A percentile compares a stretch with the other conserved stretches of the same genome.
phyloP scores from a whole-genome alignment of 2,888 invertebrate species.

The Drosophila cracens region DNA sequence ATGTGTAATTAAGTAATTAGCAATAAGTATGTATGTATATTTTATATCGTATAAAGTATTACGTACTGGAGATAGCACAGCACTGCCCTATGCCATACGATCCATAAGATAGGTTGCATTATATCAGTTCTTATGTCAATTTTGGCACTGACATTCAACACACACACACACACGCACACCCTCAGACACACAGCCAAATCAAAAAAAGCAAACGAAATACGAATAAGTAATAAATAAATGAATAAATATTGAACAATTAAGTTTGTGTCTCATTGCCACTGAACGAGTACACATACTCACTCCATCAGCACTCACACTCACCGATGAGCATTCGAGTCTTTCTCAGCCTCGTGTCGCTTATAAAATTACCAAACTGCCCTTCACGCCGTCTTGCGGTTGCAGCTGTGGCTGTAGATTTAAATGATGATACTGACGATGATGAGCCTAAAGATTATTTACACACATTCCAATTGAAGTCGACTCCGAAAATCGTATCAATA shows the following conservation, averaged over 20 bases:
- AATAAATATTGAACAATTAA: conserved; percentile 76
- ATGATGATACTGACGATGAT: conserved; percentile 29
- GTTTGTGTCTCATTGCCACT: conserved; percentile 67
- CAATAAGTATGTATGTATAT: conserved; percentile 46
- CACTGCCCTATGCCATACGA: conserved; percentile 69
- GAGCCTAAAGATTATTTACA: conserved; percentile 58
- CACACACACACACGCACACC: conserved; percentile 15
- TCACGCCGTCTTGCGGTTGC: conserved; percentile 68
- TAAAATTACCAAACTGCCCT: conserved; percentile 76
- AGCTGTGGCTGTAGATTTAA: conserved; percentile 26
- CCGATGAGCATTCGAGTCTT: conserved; percentile 38
- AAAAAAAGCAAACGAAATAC: conserved; percentile 7
- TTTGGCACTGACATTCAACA: conserved; percentile 40
- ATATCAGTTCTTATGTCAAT: conserved; percentile 44
- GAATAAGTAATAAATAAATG: conserved; percentile 57
- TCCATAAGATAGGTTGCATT: conserved; percentile 25
- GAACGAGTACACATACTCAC: conserved; percentile 33
- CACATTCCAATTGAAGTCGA: conserved; percentile 24
- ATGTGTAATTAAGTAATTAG: conserved; percentile 52
- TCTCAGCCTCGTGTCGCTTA: conserved; percentile 76
- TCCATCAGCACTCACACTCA: conserved; percentile 36
- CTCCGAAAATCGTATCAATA: conserved; percentile 36
- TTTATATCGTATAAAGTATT: conserved; percentile 66
- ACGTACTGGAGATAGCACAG: conserved; percentile 63
- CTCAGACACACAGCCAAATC: conserved; percentile 7